These are phyloP conservation scores for Sebastes alutus DNA, from an alignment of 2,797 vertebrate genomes.

Conservation along the genomic window DNA sequence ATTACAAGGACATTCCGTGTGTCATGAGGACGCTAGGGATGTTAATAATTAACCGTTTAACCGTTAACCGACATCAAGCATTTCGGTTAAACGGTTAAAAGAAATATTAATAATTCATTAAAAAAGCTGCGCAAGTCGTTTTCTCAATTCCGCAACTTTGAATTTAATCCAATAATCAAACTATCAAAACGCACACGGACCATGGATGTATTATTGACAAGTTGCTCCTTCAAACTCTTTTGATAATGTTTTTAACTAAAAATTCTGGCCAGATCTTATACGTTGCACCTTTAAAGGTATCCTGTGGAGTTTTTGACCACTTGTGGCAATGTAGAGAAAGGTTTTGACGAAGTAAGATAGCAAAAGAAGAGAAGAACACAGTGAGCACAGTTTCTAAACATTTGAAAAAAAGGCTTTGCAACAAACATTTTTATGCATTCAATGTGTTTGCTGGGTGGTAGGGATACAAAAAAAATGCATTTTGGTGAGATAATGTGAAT, in stretches of 20 bases:
- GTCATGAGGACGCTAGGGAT: no score
- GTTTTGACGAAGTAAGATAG: background rate
- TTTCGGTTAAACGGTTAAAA: no score
- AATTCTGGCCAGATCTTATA: background rate
- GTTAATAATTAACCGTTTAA: no score
- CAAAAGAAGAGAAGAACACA: background rate
- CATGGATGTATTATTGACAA: no score
- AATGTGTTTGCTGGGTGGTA: background rate
- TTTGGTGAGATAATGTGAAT: background rate
- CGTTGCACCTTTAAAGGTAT: background rate
- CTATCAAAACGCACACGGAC: no score
- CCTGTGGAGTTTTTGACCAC: background rate
- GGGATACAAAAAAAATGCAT: background rate
- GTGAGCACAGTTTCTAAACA: background rate
- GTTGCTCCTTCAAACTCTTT: background rate
- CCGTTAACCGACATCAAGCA: no score
- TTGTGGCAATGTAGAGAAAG: background rate
- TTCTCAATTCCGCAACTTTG: no score
- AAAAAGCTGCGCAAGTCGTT: no score
- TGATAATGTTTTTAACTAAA: background rate
- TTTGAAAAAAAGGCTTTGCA: background rate
- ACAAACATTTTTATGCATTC: background rate
- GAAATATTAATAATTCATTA: no score
- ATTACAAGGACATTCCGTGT: no score
- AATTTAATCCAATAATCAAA: no score